Percentiles rank a stretch among this genome's conserved stretches.
Evolutionary conservation across 2,113 vertebrate genomes (phyloP).

Genomic region (Dunckerocampus dactyliophorus): DNA sequence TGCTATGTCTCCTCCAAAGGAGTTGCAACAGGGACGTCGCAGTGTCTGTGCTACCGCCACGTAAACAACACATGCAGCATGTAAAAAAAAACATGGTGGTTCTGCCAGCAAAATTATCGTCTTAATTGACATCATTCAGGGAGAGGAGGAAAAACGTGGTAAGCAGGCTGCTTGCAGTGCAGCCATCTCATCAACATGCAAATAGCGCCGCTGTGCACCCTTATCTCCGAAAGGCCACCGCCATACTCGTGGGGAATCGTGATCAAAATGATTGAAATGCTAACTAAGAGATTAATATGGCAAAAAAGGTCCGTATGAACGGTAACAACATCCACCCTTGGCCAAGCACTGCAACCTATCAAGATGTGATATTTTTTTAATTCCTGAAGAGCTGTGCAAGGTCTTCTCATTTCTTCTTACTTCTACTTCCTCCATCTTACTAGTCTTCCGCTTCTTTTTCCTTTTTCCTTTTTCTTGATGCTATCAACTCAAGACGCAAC

Average conservation of each 20-base stretch:
- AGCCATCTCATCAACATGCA: slow-evolving; percentile 42
- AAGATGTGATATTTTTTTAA: neutral
- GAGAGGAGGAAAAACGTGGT: slow-evolving; percentile 14
- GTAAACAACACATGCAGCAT: no score
- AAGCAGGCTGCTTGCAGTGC: slow-evolving; percentile 7
- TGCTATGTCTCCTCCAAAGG: no score
- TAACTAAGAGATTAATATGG: neutral
- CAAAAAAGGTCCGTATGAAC: neutral
- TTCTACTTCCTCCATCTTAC: neutral
- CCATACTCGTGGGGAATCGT: slow-evolving; percentile 3
- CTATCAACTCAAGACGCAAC: slow-evolving; percentile 13
- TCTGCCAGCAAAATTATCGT: neutral
- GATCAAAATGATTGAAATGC: slow-evolving; percentile 23
- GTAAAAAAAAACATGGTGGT: no score
- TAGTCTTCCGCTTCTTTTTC: neutral
- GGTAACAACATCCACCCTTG: no score
- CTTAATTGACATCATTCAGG: slow-evolving; percentile 26
- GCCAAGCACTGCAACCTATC: no score
- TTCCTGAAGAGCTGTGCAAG: neutral
- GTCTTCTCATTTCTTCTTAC: neutral
- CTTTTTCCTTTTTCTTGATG: neutral
- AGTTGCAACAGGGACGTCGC: no score
- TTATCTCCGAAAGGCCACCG: slow-evolving; percentile 17
- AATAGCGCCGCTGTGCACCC: slow-evolving; percentile 30
- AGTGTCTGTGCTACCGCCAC: no score